Evolutionary conservation across 53 echinoderm and acorn worm genomes (phyloP), one percentile per base, ranked within the genome.

Genomic region (Actinopyga echinites): DNA sequence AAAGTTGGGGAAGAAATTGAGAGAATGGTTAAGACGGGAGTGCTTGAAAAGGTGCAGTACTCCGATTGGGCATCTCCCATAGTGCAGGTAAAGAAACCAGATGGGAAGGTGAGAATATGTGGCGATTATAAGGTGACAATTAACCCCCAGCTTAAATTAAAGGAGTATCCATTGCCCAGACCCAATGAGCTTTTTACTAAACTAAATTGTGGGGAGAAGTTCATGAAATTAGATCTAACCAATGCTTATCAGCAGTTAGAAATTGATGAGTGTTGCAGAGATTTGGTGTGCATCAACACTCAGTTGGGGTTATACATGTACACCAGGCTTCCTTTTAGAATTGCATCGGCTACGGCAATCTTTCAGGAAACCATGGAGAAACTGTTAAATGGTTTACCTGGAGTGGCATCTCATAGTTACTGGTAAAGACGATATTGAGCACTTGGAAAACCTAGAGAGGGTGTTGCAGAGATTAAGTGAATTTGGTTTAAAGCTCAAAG

Each of bases 321-420:
- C 30, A 87, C 67, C 33, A 17, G 69, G 17, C 56, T 87, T 33
- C 69, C 69, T 2, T 87, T 80, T 58, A 69, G 87, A 0, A 58
- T 59, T 21, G 28, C 64, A 12, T 69, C 81, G 9, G 81, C 87
- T 17, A 80, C 87, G 13, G 87, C 69, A 7, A 87, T 87, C 2
- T 86, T 80, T 24, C 87, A 87, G 69, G 81, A 81, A 21, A 55
- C 28, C 32, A 87, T 87, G 81, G 81, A 80, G 5, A 68, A 87
- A 44, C 80, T 81, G 1, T 56, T 86, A 11, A 35, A 30, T 55
- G 81, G 81, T 25, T 19, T 81, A 0, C 10, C 42, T 15, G 69
- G 81, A 5, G 81, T 81, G 24, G 59, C 9, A 24, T 87, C 32
- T 86, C 19, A 67, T 87, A 2, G 67, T 69, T 30, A 80, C 81